phyloP scores from a whole-genome alignment of 2,888 invertebrate genomes.

The Chrysodeixis includens region DNA sequence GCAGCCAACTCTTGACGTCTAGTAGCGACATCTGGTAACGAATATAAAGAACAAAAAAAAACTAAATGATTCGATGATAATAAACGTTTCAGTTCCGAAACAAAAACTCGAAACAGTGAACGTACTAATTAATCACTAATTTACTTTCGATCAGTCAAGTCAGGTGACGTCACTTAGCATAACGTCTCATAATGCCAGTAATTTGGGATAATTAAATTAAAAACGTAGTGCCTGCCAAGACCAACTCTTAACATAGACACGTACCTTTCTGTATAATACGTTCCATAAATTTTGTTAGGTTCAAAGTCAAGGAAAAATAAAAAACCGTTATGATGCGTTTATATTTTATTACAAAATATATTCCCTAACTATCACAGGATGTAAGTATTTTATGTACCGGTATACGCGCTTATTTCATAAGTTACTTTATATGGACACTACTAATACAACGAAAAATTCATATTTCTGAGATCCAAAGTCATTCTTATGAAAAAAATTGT shows the following conservation, averaged over 20 bases:
- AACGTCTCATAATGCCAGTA: no score
- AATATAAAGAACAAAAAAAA: conserved; percentile 11
- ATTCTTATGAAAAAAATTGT: no score
- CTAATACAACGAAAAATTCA: neutral
- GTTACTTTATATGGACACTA: neutral
- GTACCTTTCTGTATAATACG: no score
- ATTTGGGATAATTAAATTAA: no score
- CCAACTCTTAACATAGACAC: neutral
- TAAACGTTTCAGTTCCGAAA: no score
- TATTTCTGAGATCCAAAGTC: neutral
- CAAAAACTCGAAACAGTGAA: no score
- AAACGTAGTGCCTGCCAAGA: no score
- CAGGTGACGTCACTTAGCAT: no score
- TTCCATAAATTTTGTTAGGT: no score
- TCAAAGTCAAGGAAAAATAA: conserved; percentile 9
- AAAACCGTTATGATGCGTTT: conserved; percentile 3
- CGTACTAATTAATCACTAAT: no score
- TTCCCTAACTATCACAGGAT: conserved; percentile 36
- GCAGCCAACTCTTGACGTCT: conserved; percentile 26
- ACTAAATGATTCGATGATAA: neutral
- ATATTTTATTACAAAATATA: conserved; percentile 29
- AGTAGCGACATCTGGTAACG: conserved; percentile 11
- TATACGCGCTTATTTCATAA: neutral
- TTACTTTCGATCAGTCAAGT: no score
- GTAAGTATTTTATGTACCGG: conserved; percentile 1